These are phyloP conservation scores for Eurystomus gularis DNA, from an alignment of 2,113 vertebrate species.

Conservation along the genomic window DNA sequence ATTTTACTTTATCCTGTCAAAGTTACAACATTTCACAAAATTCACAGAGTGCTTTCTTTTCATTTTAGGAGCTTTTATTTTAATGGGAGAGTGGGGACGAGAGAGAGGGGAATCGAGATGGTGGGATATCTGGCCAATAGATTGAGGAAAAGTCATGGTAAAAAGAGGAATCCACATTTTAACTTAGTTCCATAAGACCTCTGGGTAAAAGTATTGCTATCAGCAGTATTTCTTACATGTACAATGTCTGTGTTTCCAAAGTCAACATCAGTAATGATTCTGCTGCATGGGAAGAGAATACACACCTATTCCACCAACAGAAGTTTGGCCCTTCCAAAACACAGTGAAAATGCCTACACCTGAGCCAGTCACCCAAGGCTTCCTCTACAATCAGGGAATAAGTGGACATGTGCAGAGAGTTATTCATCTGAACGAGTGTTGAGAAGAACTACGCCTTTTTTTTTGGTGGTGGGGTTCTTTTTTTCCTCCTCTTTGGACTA, in stretches of 20 bases:
- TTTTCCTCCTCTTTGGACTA: neutral
- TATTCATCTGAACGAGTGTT: neutral
- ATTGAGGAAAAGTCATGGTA: neutral
- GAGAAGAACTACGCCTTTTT: neutral
- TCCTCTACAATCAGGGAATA: neutral
- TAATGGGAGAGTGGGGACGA: too few relatives aligned
- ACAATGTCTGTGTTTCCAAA: neutral
- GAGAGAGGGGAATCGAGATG: neutral
- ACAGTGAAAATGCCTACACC: neutral
- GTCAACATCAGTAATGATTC: neutral
- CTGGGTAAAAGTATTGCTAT: neutral
- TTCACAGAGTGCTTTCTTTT: neutral
- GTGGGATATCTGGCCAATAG: neutral
- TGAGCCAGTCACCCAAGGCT: neutral
- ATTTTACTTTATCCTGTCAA: neutral
- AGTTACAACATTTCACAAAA: neutral
- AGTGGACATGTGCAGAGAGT: neutral
- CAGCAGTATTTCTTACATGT: neutral
- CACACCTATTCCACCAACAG: fast-evolving
- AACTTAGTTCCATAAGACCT: neutral
- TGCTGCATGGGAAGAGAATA: neutral
- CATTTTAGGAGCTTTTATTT: neutral
- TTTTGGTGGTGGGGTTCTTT: too few relatives aligned
- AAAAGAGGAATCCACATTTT: neutral
- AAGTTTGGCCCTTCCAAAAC: neutral